These are phyloP conservation scores for Lucinisca nassula DNA, from an alignment of 2,888 invertebrate species.

Conservation along the genomic window DNA sequence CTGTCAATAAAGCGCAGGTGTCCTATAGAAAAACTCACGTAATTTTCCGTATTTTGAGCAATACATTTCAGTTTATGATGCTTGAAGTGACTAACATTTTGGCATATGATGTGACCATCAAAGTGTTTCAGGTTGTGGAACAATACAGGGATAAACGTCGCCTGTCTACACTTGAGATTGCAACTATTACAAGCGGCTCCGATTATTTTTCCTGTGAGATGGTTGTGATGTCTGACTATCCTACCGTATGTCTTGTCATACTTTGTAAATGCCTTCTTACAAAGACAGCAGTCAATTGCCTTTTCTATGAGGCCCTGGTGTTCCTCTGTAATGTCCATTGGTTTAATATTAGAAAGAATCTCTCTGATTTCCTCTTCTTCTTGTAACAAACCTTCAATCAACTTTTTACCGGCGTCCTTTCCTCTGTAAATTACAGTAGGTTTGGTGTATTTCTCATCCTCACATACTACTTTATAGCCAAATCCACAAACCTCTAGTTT, in stretches of 20 bases:
- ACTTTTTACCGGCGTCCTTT: constrained; percentile 31
- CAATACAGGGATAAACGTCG: constrained; percentile 45
- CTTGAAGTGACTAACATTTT: constrained; percentile 42
- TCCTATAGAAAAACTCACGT: constrained; percentile 59
- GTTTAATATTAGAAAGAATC: constrained; percentile 36
- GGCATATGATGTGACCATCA: constrained; percentile 45
- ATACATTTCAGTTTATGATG: constrained; percentile 24
- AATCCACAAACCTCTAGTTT: constrained; percentile 49
- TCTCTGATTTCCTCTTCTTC: constrained; percentile 44
- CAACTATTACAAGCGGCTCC: constrained; percentile 50
- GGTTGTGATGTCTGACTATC: too few relatives aligned
- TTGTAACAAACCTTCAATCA: constrained; percentile 46
- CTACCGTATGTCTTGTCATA: too few relatives aligned
- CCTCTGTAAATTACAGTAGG: constrained; percentile 52
- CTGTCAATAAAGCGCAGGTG: constrained; percentile 60
- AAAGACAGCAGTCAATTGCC: constrained; percentile 21
- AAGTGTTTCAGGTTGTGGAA: constrained; percentile 53
- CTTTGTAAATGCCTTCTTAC: constrained; percentile 35
- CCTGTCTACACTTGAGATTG: constrained; percentile 43
- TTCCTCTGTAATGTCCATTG: constrained; percentile 31
- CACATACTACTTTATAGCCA: constrained; percentile 49
- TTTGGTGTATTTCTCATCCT: constrained; percentile 40
- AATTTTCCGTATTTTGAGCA: constrained; percentile 53
- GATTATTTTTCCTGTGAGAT: constrained; percentile 45
- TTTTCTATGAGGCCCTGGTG: background rate